A percentile compares a stretch with the other conserved stretches of the same genome.
These are phyloP conservation scores for Mantis religiosa DNA, from an alignment of 2,888 invertebrate species.

Conservation along the genomic window DNA sequence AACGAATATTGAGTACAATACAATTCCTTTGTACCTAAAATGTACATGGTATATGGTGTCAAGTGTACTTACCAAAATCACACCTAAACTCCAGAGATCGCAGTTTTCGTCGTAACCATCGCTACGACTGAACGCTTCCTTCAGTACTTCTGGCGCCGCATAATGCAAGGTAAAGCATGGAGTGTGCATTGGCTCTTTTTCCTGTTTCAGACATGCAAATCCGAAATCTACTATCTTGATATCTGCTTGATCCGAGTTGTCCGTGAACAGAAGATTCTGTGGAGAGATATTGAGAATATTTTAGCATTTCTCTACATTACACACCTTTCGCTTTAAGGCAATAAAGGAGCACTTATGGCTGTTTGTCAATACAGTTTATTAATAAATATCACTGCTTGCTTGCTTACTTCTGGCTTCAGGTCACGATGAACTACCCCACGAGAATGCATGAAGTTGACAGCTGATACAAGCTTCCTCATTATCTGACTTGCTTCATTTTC, in stretches of 20 bases:
- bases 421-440: conserved; percentile 86
- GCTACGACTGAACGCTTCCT: conserved; percentile 48
- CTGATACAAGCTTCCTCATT: conserved; percentile 76
- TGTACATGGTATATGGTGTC: not conserved
- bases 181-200: conserved; percentile 62
- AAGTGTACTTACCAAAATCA: conserved; percentile 66
- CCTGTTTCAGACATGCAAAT: conserved; percentile 75
- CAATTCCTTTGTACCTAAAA: no score
- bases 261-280: conserved; percentile 65
- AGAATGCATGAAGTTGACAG: conserved; percentile 80
- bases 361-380: no score
- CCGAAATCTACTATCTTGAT: conserved; percentile 96
- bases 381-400: no score
- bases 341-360: no score
- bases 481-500: conserved; percentile 77
- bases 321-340: no score
- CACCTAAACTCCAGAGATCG: conserved; percentile 95
- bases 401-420: conserved; percentile 84
- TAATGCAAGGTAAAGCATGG: conserved; percentile 94
- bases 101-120: conserved; percentile 85
- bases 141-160: conserved; percentile 91
- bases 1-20: no score
- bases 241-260: conserved; percentile 52
- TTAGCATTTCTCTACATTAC: no score
- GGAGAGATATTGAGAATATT: not conserved